Base-by-base conservation (phyloP, 2,888 invertebrate genomes). In the Monochamus alternatus region DNA sequence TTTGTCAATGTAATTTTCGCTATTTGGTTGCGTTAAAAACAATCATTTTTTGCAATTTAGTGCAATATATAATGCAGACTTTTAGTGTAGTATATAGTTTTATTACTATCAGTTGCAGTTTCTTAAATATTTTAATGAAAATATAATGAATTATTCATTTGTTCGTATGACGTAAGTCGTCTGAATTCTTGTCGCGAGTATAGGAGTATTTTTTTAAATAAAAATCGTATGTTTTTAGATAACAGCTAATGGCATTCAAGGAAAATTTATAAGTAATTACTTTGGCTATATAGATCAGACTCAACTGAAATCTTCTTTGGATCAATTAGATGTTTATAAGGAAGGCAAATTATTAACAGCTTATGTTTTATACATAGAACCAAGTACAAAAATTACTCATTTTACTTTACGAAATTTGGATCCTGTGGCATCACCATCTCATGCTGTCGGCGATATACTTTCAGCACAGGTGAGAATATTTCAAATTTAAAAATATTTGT, bases 281-380 rank as follows among this genome's bases (percentile, higher is more conserved):
- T 87, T 87, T 0, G 91, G 91, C 0, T 92, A 91, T 85, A 87
- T 92, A 1, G 91, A 92, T 84, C 87, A 91, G 4, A 89, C 90
- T 43, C 91, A 92, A 31, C 89, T 90, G 84, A 72, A 74, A 43
- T 79, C 80, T 55, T 83, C 85, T 10, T 75, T 84, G 58, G 81
- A 84, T 8, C 85, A 86, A n/a, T 80, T 89, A 1, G 77, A 87
- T 3, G 85, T 88, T 47, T 82, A 90, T 8, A 86, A 89, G 38
- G 86, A 89, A 22, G 90, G 90, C 3, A 89, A 91, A 69, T 90
- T 89, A 80, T 88, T 94, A 0, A 85, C 86, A 44, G 94, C 93
- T 0, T 91, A 93, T 32, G 91, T 95, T 4, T 87, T 95, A 3
- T 95, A 94, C 85, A 89, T 92, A 65, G 90, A 94, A 88, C 94